Evolutionary conservation across 2,888 invertebrate species (phyloP), one percentile per base, ranked within the genome.

Genomic region (Macrophya alboannulata): DNA sequence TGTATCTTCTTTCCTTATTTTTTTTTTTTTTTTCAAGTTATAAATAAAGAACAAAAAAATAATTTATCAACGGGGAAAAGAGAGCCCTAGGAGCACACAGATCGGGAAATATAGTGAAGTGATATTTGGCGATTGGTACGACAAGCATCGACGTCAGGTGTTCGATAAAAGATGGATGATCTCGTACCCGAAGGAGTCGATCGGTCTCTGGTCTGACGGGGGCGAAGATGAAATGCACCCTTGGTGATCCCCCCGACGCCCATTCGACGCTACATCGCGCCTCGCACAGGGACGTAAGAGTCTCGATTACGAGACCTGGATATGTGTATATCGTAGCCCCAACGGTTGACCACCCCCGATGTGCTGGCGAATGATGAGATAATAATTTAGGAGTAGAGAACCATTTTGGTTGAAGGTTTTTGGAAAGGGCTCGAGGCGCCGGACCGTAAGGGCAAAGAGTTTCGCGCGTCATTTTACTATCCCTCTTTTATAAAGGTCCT

Each of bases 101-200:
- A 37, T 68, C 68, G n/a, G 17, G 77, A 55, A 21, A 55, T 48
- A 48, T 77, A 55, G 55, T 31, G 81, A 62, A 43, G 31, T 45
- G 40, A 62, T 81, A 81, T 43, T n/a, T 65, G 40, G 62, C 77
- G 77, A 62, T 74, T 17, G 59, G 79, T 59, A 62, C 59, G 62
- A 40, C 62, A 62, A 40, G 62, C 25, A 77, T 77, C 37, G n/a
- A 59, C 77, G 77, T 77, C 77, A 77, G 77, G 79, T 89, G 89
- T 90, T 89, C 92, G 92, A 93, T 93, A 92, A 93, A 93, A 93
- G 93, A 93, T 92, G 92, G 92, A 93, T 93, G 91, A 92, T 91
- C 88, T 88, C 84, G 87, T 84, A 87, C 89, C 89, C 89, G 89
- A 86, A 90, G 90, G 90, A 88, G 91, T 90, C 92, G 92, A 93